A percentile compares a stretch with the other conserved stretches of the same genome.
Conservation (phyloP, 2,797 vertebrate species). For the Orestias chungarensis region DNA sequence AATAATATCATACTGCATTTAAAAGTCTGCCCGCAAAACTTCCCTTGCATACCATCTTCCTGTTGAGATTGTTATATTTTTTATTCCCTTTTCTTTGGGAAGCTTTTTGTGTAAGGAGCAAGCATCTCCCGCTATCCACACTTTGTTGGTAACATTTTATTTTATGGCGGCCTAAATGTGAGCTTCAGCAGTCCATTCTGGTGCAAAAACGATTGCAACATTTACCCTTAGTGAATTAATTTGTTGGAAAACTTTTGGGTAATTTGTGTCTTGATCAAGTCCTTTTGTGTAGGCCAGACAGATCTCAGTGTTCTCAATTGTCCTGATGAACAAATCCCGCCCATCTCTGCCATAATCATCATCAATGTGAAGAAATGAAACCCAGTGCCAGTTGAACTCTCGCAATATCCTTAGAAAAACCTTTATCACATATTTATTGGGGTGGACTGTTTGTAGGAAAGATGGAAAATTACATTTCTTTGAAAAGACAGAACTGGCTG, state of each 20-base stretch:
- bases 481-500: slow-evolving; percentile 64
- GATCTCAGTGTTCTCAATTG: slow-evolving; percentile 48
- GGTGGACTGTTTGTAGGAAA: slow-evolving; percentile 83
- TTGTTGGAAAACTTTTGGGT: slow-evolving; percentile 56
- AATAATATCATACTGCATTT: slow-evolving; percentile 54
- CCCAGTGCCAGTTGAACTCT: slow-evolving; percentile 86
- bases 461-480: slow-evolving; percentile 73
- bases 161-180: slow-evolving; percentile 77
- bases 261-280: slow-evolving; percentile 29
- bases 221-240: slow-evolving; percentile 64
- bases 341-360: slow-evolving; percentile 72
- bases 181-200: neutral
- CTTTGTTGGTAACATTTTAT: slow-evolving; percentile 77
- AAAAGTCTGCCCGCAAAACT: slow-evolving; percentile 75
- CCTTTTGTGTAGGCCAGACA: slow-evolving; percentile 80
- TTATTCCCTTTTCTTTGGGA: slow-evolving; percentile 67
- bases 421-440: slow-evolving; percentile 75
- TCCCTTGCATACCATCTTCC: neutral
- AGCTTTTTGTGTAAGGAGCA: slow-evolving; percentile 49
- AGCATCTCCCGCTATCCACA: slow-evolving; percentile 80
- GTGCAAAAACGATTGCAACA: slow-evolving; percentile 77
- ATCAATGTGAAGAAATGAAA: slow-evolving; percentile 78
- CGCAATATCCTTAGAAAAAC: slow-evolving; percentile 77
- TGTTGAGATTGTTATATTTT: slow-evolving; percentile 54
- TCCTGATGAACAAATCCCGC: slow-evolving; percentile 60